phyloP scores from a whole-genome alignment of 2,888 invertebrate genomes.

The Lysandra bellargus region DNA sequence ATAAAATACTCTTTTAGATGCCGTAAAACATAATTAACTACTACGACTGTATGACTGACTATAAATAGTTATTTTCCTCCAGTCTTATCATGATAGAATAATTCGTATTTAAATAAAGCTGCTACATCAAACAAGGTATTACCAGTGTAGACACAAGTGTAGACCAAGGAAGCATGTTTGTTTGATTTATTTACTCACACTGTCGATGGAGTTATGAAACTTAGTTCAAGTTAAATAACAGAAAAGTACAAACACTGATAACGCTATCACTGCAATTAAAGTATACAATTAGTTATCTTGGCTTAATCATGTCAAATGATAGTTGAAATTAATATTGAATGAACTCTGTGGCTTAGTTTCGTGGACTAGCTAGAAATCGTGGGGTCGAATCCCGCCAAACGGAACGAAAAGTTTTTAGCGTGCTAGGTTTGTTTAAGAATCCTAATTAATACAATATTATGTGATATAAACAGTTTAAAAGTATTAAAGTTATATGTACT shows the following conservation, averaged over 20 bases:
- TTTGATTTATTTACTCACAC: slow-evolving; percentile 7
- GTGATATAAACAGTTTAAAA: no score
- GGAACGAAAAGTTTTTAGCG: not conserved
- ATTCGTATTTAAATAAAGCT: not conserved
- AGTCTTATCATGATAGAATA: not conserved
- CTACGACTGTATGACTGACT: not conserved
- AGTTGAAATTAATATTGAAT: not conserved
- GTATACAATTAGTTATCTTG: slow-evolving; percentile 3
- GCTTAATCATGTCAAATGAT: not conserved
- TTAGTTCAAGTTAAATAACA: slow-evolving; percentile 5
- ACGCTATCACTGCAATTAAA: not conserved
- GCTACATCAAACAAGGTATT: not conserved
- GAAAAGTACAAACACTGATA: not conserved
- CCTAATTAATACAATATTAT: not conserved
- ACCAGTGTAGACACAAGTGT: not conserved
- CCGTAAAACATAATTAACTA: not conserved
- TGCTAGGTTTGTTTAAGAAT: not conserved
- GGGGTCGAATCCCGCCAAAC: not conserved
- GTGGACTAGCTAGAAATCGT: not conserved
- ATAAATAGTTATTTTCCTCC: not conserved
- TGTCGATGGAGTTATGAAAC: slow-evolving; percentile 12
- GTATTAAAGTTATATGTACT: not conserved
- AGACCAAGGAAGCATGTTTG: not conserved
- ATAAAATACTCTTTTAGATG: no score
- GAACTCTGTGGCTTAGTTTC: not conserved